Base-by-base conservation (phyloP, 2,797 vertebrate species). In the Chaetodon trifasciatus region DNA sequence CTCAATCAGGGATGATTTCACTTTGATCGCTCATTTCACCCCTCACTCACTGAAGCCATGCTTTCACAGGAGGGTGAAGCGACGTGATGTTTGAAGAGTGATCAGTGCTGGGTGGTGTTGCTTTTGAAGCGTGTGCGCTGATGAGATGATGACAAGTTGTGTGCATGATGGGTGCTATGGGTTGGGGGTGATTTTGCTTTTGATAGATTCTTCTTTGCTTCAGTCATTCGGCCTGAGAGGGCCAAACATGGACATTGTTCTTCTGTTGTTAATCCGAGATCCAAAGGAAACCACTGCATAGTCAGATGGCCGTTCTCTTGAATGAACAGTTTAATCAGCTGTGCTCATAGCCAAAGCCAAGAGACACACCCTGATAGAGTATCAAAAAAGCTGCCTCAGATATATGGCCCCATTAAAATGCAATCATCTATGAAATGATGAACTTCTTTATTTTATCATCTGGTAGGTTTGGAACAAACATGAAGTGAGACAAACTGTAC, bases 1-100 rank as follows among this genome's bases (percentile, higher is more conserved):
- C 50, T 93, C 73, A 90, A 74, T 82, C 84, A 85, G 80, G 73
- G 81, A 87, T 75, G 66, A 85, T 90, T 86, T 68, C 17, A 46
- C 92, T 94, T 93, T 89, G 85, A 92, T 89, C 74, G 13, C 52
- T 89, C 71, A 11, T 56, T 75, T 90, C 82, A 81, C 42, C 79
- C 82, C 71, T 89, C 78, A 42, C 76, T 84, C 81, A 76, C 11
- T 66, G 73, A 75, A 79, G 72, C 76, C 15, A 47, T 37, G 74
- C 70, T 44, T 86, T 84, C 70, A 79, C 75, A 23, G 49, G 44
- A 28, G 71, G 57, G n/a, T 39, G 66, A 76, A 69, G 81, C 47
- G 61, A 81, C 69, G 87, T 71, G 62, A 87, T 86, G 86, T 92
- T 88, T 85, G 79, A 87, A 76, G 85, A 86, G 83, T 84, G 83